Conservation (phyloP, 2,113 vertebrate genomes). For the Solea senegalensis region DNA sequence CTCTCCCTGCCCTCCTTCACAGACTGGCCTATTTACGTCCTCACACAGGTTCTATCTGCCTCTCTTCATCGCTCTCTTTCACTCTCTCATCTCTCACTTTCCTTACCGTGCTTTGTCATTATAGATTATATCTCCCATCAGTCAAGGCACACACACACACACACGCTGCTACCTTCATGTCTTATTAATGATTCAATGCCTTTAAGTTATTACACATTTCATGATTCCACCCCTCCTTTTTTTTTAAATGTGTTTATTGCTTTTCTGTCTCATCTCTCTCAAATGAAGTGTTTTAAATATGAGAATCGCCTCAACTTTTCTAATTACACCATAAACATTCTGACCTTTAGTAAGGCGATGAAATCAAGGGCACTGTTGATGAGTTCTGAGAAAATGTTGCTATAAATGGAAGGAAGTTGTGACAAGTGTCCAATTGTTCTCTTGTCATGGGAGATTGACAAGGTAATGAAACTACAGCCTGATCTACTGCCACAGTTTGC, state of each 20-base stretch:
- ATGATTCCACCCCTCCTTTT: slow-evolving; percentile 15
- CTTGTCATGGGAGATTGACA: background rate
- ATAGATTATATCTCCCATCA: slow-evolving; percentile 74
- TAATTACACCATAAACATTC: slow-evolving; percentile 3
- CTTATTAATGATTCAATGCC: slow-evolving; percentile 69
- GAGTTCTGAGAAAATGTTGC: slow-evolving; percentile 9
- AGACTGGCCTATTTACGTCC: slow-evolving; percentile 62
- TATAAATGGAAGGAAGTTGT: slow-evolving; percentile 1
- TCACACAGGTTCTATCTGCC: slow-evolving; percentile 33
- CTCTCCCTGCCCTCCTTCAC: slow-evolving; percentile 43
- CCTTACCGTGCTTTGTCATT: slow-evolving; percentile 56
- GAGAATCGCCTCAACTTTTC: background rate
- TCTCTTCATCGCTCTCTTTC: slow-evolving; percentile 29
- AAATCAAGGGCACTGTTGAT: slow-evolving; percentile 25
- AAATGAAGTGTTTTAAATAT: background rate
- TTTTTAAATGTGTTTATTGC: slow-evolving; percentile 28
- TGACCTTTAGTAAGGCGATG: background rate
- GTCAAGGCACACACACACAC: slow-evolving; percentile 34
- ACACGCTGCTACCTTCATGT: slow-evolving; percentile 38
- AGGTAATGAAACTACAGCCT: background rate
- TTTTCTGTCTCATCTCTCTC: slow-evolving; percentile 34
- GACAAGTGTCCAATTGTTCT: slow-evolving; percentile 6
- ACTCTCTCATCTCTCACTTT: slow-evolving; percentile 29
- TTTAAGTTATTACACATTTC: slow-evolving; percentile 60
- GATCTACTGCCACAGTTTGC: background rate